Percentiles rank a stretch among this genome's conserved stretches.
Evolutionary conservation across 2,888 invertebrate genomes (phyloP).

Genomic region (Boloria euphrosyne): DNA sequence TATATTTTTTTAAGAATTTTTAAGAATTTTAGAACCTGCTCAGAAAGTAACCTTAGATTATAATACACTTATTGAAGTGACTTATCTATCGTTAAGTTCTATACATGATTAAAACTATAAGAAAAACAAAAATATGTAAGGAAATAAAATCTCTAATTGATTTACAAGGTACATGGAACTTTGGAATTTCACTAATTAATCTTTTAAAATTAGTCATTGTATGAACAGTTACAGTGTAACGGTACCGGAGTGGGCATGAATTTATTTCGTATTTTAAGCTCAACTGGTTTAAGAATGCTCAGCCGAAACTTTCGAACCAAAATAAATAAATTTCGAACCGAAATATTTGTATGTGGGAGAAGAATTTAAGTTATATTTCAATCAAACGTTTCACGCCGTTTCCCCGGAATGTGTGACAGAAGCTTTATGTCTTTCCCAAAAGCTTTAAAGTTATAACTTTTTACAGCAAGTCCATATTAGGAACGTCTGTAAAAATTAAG

Average conservation of each 20-base stretch:
- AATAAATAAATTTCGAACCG: conserved; percentile 10
- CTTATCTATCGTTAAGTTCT: no score
- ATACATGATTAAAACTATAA: background rate
- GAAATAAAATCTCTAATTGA: background rate
- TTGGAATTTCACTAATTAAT: conserved; percentile 11
- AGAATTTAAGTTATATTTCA: background rate
- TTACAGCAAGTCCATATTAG: no score
- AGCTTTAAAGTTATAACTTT: no score
- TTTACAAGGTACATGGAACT: background rate
- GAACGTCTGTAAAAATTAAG: no score
- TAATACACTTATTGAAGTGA: no score
- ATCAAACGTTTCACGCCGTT: background rate
- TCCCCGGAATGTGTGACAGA: no score
- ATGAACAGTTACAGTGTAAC: conserved; percentile 24
- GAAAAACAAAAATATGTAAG: background rate
- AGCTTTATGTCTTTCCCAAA: no score
- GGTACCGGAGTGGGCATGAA: conserved; percentile 15
- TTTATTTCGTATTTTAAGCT: conserved; percentile 28
- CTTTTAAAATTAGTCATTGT: conserved; percentile 18
- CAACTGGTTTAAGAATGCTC: conserved; percentile 26
- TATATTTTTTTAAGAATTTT: no score
- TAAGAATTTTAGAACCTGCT: no score
- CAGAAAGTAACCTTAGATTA: no score
- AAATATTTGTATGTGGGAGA: conserved; percentile 23
- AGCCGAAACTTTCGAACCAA: conserved; percentile 24